phyloP scores from a whole-genome alignment of 2,113 vertebrate genomes.

The Girardinichthys multiradiatus region DNA sequence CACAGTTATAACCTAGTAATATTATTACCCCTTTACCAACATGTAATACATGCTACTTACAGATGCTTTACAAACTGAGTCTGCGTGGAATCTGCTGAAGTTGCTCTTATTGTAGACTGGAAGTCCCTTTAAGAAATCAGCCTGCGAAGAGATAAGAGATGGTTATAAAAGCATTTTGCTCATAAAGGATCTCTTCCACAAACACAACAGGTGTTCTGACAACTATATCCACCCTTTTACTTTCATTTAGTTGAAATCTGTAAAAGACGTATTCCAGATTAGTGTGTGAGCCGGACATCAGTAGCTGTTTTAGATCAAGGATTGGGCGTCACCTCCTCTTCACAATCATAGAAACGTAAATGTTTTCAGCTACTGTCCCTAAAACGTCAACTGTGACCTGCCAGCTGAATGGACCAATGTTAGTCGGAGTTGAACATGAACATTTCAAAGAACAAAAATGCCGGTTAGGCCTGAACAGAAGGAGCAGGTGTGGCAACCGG shows the following conservation, averaged over 20 bases:
- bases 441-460: constrained; percentile 8
- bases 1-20: not conserved
- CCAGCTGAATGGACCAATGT: not conserved
- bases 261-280: not conserved
- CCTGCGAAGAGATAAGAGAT: constrained; percentile 75
- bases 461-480: constrained; percentile 43
- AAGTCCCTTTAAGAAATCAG: constrained; percentile 97
- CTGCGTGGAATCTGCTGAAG: constrained; percentile 97
- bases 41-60: constrained; percentile 78
- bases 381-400: not conserved
- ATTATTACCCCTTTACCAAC: not conserved
- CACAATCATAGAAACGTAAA: not conserved
- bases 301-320: not conserved
- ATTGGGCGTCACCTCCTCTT: constrained; percentile 46
- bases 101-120: constrained; percentile 99
- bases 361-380: not conserved
- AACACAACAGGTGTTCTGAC: not conserved
- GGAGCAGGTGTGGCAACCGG: constrained; percentile 57
- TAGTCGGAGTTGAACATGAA: not conserved
- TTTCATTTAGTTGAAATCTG: rapidly evolving
- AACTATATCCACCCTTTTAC: not conserved
- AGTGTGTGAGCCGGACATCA: not conserved
- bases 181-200: not conserved
- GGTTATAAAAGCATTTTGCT: not conserved
- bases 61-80: constrained; percentile 98